Conservation (phyloP, 2,888 invertebrate genomes). For the Branchellion lobata region DNA sequence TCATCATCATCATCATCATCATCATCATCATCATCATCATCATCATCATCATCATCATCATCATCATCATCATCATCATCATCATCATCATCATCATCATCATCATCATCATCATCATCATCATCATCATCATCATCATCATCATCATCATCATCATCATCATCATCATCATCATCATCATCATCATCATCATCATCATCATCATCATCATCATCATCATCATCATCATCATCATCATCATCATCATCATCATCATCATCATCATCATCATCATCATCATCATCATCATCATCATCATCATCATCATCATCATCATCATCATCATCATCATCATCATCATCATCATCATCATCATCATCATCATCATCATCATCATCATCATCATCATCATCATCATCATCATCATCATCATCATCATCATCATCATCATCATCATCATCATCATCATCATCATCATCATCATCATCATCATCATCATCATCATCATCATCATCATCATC, state of each 20-base stretch:
- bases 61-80: slow-evolving; percentile 21
- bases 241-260: slow-evolving; percentile 21
- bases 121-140: slow-evolving; percentile 21
- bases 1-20: slow-evolving; percentile 21
- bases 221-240: slow-evolving; percentile 21
- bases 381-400: slow-evolving; percentile 21
- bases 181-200: slow-evolving; percentile 26
- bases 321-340: slow-evolving; percentile 21
- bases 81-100: slow-evolving; percentile 22
- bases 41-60: slow-evolving; percentile 21
- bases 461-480: slow-evolving; percentile 21
- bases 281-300: slow-evolving; percentile 26
- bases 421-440: slow-evolving; percentile 21
- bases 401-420: slow-evolving; percentile 21
- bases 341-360: slow-evolving; percentile 21
- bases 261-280: slow-evolving; percentile 21
- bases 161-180: slow-evolving; percentile 21
- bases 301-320: slow-evolving; percentile 21
- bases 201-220: slow-evolving; percentile 22
- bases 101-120: slow-evolving; percentile 21
- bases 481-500: slow-evolving; percentile 21
- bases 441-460: slow-evolving; percentile 21
- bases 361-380: slow-evolving; percentile 21
- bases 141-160: slow-evolving; percentile 22
- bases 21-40: slow-evolving; percentile 21